Percentiles rank a stretch among this genome's conserved stretches.
Evolutionary conservation across 2,113 vertebrate genomes (phyloP).

Genomic region (Lethenteron camtschaticum): DNA sequence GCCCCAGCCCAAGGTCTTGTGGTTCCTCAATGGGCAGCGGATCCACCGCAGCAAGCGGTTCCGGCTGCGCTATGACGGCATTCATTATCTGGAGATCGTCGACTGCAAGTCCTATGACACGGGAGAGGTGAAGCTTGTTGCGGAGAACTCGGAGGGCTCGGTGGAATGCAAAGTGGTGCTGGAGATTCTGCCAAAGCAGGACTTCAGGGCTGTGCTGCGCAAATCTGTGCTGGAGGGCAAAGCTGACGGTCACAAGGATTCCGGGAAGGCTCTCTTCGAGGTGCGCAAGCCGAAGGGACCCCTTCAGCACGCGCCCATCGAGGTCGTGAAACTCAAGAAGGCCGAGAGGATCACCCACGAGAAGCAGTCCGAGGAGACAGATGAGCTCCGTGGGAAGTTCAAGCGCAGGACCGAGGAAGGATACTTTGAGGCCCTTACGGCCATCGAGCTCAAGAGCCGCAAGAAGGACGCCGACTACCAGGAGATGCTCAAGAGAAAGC

Average conservation of each 20-base stretch:
- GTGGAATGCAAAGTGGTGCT: slow-evolving; percentile 66
- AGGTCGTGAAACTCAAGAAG: slow-evolving; percentile 63
- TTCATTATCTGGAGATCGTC: slow-evolving; percentile 79
- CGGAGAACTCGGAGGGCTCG: slow-evolving; percentile 74
- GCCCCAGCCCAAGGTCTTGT: slow-evolving; percentile 75
- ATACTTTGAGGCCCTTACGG: slow-evolving; percentile 88
- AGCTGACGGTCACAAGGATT: slow-evolving; percentile 26
- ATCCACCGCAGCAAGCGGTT: slow-evolving; percentile 92
- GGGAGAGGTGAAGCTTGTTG: slow-evolving; percentile 64
- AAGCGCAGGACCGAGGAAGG: slow-evolving; percentile 92
- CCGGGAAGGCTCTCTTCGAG: slow-evolving; percentile 56
- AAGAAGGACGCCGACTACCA: slow-evolving; percentile 85
- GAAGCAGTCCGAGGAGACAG: slow-evolving; percentile 67
- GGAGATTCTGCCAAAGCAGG: slow-evolving; percentile 73
- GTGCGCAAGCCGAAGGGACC: slow-evolving; percentile 45
- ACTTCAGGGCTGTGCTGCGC: slow-evolving; percentile 68
- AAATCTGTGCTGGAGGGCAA: slow-evolving; percentile 51
- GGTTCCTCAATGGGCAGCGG: slow-evolving; percentile 88
- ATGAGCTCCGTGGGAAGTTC: slow-evolving; percentile 84
- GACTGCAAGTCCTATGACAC: slow-evolving; percentile 86
- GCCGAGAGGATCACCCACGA: slow-evolving; percentile 65
- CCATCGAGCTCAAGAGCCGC: slow-evolving; percentile 74
- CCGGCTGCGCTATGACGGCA: slow-evolving; percentile 71
- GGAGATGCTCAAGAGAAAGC: slow-evolving; percentile 73
- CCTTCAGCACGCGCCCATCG: slow-evolving; percentile 19